Evolutionary conservation across 2,888 invertebrate genomes (phyloP).

Genomic region (Microplitis manilae): DNA sequence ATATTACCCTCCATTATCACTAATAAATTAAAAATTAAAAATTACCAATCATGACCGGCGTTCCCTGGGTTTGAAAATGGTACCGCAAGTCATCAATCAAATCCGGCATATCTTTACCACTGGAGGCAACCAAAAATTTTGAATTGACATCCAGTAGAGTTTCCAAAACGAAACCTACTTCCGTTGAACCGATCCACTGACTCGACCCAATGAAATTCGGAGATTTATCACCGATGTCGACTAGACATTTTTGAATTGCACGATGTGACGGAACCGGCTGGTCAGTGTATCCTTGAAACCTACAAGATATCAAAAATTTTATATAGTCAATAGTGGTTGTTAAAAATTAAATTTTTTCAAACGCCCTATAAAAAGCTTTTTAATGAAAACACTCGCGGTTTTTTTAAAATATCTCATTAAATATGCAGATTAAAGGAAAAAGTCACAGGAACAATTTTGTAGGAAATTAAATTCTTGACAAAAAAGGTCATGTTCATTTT

Average conservation of each 20-base stretch:
- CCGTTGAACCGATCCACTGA: slow-evolving; percentile 99
- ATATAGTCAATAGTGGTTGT: no score
- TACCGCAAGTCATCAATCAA: slow-evolving; percentile 87
- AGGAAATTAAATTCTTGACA: no score
- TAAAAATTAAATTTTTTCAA: no score
- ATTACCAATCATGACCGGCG: slow-evolving; percentile 98
- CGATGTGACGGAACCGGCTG: slow-evolving; percentile 84
- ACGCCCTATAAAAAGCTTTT: no score
- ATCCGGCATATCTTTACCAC: slow-evolving; percentile 86
- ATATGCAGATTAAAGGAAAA: no score
- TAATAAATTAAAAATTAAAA: slow-evolving; percentile 21
- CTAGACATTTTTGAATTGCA: slow-evolving; percentile 94
- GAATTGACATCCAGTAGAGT: slow-evolving; percentile 83
- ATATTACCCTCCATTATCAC: neutral
- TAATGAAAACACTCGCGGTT: no score
- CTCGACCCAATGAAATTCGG: slow-evolving; percentile 88
- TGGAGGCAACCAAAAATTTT: slow-evolving; percentile 88
- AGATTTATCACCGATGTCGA: slow-evolving; percentile 94
- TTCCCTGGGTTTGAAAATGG: slow-evolving; percentile 94
- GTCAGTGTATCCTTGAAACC: slow-evolving; percentile 87
- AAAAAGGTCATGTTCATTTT: no score
- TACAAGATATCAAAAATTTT: slow-evolving; percentile 52
- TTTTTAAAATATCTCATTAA: no score
- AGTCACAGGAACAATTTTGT: no score
- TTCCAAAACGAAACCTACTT: slow-evolving; percentile 94